Percentiles rank a stretch among this genome's conserved stretches.
These are phyloP conservation scores for Xestoiulus laeticollis DNA, from an alignment of 2,888 invertebrate genomes.

Conservation along the genomic window DNA sequence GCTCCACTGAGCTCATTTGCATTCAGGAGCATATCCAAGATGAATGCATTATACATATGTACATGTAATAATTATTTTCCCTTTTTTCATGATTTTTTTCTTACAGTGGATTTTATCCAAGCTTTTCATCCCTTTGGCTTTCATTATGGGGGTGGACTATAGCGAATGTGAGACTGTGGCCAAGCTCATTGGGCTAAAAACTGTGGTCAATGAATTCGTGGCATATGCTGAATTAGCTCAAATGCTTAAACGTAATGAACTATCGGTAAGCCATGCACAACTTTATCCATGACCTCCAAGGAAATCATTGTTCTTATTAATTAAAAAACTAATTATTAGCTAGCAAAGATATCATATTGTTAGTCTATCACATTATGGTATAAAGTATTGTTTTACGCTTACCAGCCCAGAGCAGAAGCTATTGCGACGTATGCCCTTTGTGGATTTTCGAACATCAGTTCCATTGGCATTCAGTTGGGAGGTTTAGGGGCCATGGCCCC, in stretches of 20 bases:
- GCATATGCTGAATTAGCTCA: conserved; percentile 82
- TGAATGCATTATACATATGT: not conserved
- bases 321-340: too few species aligned
- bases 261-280: conserved; percentile 51
- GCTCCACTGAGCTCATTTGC: not conserved
- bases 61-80: not conserved
- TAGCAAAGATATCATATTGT: not conserved
- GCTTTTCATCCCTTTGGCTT: conserved; percentile 89
- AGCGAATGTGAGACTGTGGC: conserved; percentile 80
- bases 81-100: conserved; percentile 49
- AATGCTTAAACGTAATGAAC: conserved; percentile 66
- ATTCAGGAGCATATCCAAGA: not conserved
- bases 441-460: conserved; percentile 67
- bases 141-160: conserved; percentile 77
- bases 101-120: conserved; percentile 81
- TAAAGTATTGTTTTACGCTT: not conserved
- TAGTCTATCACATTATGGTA: not conserved
- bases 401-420: conserved; percentile 57
- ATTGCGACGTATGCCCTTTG: conserved; percentile 66
- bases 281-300: too few species aligned
- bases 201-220: conserved; percentile 92
- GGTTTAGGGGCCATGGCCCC: conserved; percentile 63
- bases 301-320: too few species aligned
- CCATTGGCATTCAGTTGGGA: conserved; percentile 66
- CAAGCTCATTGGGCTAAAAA: conserved; percentile 86